Base-by-base conservation (phyloP, 2,113 vertebrate species). In the Eonycteris spelaea region DNA sequence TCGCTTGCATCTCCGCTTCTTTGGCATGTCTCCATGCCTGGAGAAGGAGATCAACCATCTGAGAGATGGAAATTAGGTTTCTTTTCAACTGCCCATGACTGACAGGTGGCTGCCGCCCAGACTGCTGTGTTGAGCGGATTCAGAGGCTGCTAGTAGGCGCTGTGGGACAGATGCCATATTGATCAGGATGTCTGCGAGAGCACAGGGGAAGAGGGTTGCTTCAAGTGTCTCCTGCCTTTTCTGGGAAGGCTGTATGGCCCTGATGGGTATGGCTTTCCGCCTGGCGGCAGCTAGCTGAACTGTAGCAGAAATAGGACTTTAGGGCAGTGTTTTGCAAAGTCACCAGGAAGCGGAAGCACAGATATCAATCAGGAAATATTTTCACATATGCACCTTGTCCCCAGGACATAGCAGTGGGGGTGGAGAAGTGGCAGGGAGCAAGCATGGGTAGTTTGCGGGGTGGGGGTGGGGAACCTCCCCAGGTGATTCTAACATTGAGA, bases 241-340 rank as follows among this genome's bases (percentile, higher is more conserved):
- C 35, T 0, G 2, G 28, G 2, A 38, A 19, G 4, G 38, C 33
- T 7, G 7, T 0, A 0, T 4, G 55, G 26, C 21, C 8, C 35
- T 53, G 4, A 9, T 0, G 0, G n/a, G 33, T 13, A 21, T 35
- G 43, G 51, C 7, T 51, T 7, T 43, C 63, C 75, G 43, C 22
- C 43, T 75, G 55, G 84, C 70, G 93, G 88, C 71, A 40, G 57
- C n/a, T 63, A 55, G 71, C 4, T 16, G 57, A 88, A 75, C 19
- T 77, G 45, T 2, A 67, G 67, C 16, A 48, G 22, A 63, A 40
- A 45, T 1, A 33, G 55, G 16, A 33, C 38, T 33, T 6, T 4
- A 74, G 24, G 59, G 78, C 28, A 33, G 92, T 19, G 71, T 15
- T 90, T 77, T 78, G 67, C 57, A 26, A 55, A 65, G 35, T 86